Evolutionary conservation across 2,888 invertebrate species (phyloP).

Genomic region (Caprella mutica): DNA sequence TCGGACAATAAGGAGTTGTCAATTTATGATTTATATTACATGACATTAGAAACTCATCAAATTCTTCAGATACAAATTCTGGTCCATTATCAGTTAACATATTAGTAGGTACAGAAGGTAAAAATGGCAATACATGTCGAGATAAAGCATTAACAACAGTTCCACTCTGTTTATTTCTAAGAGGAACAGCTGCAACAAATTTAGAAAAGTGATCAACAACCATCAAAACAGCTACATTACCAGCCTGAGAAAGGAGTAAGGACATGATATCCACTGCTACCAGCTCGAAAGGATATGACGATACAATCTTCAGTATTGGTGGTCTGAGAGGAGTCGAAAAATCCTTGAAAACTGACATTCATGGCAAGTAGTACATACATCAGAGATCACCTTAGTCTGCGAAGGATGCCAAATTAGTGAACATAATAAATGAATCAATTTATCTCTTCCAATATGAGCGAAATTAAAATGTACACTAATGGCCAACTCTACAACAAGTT

Average conservation of each 20-base stretch:
- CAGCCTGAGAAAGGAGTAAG: not conserved
- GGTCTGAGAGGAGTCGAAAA: not conserved
- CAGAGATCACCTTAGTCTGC: not conserved
- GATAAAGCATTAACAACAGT: not conserved
- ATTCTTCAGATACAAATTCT: too few relatives aligned
- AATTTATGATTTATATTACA: too few relatives aligned
- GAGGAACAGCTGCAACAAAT: not conserved
- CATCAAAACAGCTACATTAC: not conserved
- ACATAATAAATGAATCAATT: not conserved
- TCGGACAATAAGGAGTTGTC: too few relatives aligned
- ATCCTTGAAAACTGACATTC: not conserved
- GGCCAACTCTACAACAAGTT: too few relatives aligned
- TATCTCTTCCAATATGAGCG: not conserved
- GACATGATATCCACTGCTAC: not conserved
- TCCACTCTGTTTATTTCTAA: not conserved
- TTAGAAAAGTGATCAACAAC: not conserved
- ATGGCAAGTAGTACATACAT: not conserved
- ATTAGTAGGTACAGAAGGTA: not conserved
- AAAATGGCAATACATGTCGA: not conserved
- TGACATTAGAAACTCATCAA: too few relatives aligned
- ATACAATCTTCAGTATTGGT: not conserved
- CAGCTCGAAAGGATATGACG: not conserved
- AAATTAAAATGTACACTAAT: not conserved
- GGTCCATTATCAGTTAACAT: too few relatives aligned
- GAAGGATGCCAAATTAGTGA: not conserved